Evolutionary conservation across 2,113 vertebrate species (phyloP), one percentile per base, ranked within the genome.

Genomic region (Triplophysa dalaica): DNA sequence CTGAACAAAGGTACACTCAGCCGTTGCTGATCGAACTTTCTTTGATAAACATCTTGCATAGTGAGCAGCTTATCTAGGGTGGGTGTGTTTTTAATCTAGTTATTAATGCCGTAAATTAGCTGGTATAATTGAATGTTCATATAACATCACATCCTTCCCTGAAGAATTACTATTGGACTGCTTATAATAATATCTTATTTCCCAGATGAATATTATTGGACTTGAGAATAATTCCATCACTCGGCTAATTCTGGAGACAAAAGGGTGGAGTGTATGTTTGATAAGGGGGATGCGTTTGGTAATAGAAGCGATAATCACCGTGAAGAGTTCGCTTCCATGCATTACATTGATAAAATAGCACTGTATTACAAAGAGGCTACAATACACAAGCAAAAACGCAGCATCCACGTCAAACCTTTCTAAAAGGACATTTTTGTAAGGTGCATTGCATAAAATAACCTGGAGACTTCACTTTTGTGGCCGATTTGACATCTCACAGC

Each of bases 401-500:
- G 24, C 14, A 11, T 45, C 38, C 78, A 81, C 63, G 73, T 89
- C 84, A 90, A 89, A 84, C 86, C 87, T 16, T 52, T 56, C 52
- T 0, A 9, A 56, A 56, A 56, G 54, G 6, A 58, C n/a, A 84
- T 85, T 87, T 86, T 90, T 87, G 85, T 85, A 85, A 90, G 84
- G 86, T 85, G 82, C 79, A 72, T 86, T 86, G 85, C 85, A 86
- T 85, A 74, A 84, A 87, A 86, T 69, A 79, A 74, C 84, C 79
- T 68, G 22, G n/a, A 75, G 78, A 48, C 83, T 87, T 87, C 84
- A 86, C 83, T 88, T 85, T 84, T 85, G 65, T 82, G 19, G 77
- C 84, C 85, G 83, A 89, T 90, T 85, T 81, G 88, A 90, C 89
- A 88, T 86, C 85, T 91, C 89, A 88, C 89, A 90, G 90, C 86